phyloP scores from a whole-genome alignment of 1,140 invertebrate species.

The Sycophila sp. region DNA sequence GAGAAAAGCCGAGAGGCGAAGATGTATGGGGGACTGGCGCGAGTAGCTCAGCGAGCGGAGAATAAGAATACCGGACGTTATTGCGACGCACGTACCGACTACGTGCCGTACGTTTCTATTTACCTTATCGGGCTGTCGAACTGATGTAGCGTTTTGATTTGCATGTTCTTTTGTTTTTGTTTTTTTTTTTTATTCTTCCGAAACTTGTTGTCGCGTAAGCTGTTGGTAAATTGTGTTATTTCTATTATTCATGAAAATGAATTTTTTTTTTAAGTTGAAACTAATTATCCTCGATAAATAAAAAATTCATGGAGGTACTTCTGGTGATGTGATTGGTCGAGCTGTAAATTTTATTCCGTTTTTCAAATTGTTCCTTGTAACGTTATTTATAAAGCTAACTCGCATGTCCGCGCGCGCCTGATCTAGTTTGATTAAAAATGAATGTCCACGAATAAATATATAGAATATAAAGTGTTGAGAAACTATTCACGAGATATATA shows the following conservation, averaged over 20 bases:
- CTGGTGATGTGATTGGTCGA: too few species aligned
- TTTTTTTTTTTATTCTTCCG: not conserved
- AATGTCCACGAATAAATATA: too few species aligned
- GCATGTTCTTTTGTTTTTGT: not conserved
- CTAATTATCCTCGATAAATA: too few species aligned
- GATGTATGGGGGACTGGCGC: not conserved
- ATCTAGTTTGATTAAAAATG: too few species aligned
- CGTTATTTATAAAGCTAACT: too few species aligned
- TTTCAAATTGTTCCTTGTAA: too few species aligned
- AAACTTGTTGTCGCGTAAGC: not conserved
- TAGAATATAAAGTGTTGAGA: too few species aligned
- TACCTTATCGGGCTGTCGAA: conserved; percentile 39
- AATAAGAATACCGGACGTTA: conserved; percentile 27
- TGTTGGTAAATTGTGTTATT: not conserved
- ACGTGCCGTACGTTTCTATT: conserved; percentile 41
- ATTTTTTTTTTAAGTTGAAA: too few species aligned
- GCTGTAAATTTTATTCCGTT: too few species aligned
- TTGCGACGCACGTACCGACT: conserved; percentile 36
- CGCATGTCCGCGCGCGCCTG: too few species aligned
- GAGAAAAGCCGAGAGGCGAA: not conserved
- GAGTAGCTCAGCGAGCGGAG: not conserved
- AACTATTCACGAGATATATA: too few species aligned
- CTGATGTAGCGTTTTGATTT: conserved; percentile 16
- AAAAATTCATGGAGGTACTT: too few species aligned
- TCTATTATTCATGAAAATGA: not conserved